phyloP scores from a whole-genome alignment of 2,888 invertebrate species.

The Polyommatus iphigenia region DNA sequence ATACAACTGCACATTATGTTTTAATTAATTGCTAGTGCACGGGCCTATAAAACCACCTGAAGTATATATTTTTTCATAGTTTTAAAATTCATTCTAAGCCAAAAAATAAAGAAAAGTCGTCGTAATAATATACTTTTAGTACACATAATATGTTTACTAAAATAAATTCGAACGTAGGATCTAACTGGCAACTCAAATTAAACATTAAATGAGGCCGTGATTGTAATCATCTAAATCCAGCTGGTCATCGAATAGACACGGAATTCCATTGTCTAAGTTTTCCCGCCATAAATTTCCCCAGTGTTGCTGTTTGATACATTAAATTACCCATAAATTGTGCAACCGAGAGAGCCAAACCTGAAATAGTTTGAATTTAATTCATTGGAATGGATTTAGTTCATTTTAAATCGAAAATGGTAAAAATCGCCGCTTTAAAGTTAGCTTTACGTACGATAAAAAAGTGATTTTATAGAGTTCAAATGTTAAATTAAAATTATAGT shows the following conservation, averaged over 20 bases:
- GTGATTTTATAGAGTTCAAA: background rate
- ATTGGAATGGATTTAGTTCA: constrained; percentile 2
- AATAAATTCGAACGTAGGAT: background rate
- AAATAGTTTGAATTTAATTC: constrained; percentile 12
- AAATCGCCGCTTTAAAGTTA: background rate
- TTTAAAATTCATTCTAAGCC: too few species aligned
- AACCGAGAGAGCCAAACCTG: constrained; percentile 1
- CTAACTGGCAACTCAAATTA: constrained; percentile 38
- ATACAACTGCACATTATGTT: too few species aligned
- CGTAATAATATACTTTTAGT: background rate
- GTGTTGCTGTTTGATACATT: constrained; percentile 19
- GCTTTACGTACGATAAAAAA: background rate
- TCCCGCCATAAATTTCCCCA: constrained; percentile 59
- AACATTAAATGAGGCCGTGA: constrained; percentile 21
- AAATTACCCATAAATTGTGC: constrained; percentile 24
- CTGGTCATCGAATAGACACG: constrained; percentile 48
- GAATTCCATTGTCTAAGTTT: constrained; percentile 63
- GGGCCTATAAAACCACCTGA: too few species aligned
- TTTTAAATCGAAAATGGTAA: background rate
- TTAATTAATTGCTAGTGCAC: too few species aligned
- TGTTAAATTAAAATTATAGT: background rate
- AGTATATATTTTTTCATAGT: too few species aligned
- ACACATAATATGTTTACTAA: background rate
- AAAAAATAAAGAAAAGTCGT: too few species aligned
- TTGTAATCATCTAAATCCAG: constrained; percentile 25